phyloP scores from a whole-genome alignment of 2,113 vertebrate species.

The Gallinago media region DNA sequence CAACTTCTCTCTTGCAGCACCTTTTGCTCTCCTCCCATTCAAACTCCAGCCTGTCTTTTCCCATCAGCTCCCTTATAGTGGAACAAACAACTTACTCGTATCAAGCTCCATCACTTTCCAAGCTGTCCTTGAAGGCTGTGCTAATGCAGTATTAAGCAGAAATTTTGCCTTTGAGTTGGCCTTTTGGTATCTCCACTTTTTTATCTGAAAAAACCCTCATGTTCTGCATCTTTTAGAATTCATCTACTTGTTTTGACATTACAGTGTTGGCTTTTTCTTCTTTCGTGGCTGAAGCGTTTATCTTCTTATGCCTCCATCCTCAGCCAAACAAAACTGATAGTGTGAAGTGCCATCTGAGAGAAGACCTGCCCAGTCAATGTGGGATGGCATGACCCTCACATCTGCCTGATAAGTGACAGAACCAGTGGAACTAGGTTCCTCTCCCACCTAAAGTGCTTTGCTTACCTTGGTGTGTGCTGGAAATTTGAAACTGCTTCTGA shows the following conservation, averaged over 20 bases:
- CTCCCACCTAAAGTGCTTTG: neutral
- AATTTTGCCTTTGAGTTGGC: neutral
- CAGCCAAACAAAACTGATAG: neutral
- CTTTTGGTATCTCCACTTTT: neutral
- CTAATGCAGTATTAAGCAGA: neutral
- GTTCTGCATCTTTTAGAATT: neutral
- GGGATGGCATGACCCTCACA: neutral
- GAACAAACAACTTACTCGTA: neutral
- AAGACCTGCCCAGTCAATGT: neutral
- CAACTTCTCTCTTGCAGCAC: neutral
- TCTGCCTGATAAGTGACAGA: neutral
- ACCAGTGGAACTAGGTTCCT: neutral
- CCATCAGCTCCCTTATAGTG: neutral
- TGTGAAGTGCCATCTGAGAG: neutral
- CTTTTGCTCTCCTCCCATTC: neutral
- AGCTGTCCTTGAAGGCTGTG: neutral
- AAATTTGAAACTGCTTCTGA: neutral
- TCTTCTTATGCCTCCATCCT: neutral
- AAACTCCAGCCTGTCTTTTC: neutral
- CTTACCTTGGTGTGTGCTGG: neutral
- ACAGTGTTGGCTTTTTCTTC: neutral
- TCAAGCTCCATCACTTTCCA: neutral
- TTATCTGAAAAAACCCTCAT: neutral
- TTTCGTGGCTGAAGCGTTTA: neutral
- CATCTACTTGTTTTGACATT: neutral